Evolutionary conservation across 2,113 vertebrate genomes (phyloP).

Genomic region (Rousettus leschenaultii): DNA sequence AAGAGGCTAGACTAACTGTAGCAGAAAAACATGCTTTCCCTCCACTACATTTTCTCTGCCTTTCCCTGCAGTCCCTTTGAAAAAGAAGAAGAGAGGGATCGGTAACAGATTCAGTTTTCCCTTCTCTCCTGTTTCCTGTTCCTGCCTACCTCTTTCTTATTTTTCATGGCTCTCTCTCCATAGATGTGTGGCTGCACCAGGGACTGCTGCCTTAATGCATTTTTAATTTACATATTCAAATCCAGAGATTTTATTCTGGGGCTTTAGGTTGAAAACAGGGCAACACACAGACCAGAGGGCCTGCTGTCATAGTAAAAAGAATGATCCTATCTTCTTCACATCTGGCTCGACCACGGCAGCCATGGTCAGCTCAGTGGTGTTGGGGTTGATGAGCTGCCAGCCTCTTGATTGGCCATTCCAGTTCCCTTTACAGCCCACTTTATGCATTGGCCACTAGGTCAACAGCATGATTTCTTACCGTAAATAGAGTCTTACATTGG

Average conservation of each 20-base stretch:
- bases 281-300: neutral
- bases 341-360: neutral
- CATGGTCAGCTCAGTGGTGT: neutral
- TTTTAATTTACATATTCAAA: neutral
- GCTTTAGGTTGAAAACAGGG: neutral
- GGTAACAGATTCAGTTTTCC: neutral
- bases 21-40: neutral
- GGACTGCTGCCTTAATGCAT: neutral
- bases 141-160: neutral
- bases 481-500: neutral
- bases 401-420: neutral
- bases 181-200: neutral
- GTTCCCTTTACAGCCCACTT: neutral
- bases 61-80: neutral
- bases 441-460: neutral
- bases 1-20: neutral
- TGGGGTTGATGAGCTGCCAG: neutral
- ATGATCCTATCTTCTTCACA: neutral
- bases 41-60: neutral
- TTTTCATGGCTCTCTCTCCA: neutral
- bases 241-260: neutral
- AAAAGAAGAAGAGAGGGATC: neutral
- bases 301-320: neutral
- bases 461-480: neutral
- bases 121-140: neutral